A percentile compares a stretch with the other conserved stretches of the same genome.
Evolutionary conservation across 2,888 invertebrate species (phyloP).

Genomic region (Apamea sordens): DNA sequence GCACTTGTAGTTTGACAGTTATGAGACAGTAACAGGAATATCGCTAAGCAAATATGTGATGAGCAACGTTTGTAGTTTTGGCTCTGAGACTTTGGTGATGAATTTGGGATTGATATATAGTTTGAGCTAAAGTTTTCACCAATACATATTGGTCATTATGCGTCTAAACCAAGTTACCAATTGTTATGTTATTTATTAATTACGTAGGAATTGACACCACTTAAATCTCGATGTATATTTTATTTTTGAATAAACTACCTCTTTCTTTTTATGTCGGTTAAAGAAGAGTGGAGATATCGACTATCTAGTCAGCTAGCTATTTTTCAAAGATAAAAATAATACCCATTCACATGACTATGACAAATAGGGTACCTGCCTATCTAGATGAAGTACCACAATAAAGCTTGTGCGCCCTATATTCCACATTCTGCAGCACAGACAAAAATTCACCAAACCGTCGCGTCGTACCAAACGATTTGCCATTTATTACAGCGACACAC

Average conservation of each 20-base stretch:
- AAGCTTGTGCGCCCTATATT: not conserved
- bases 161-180: no score
- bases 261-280: not conserved
- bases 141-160: no score
- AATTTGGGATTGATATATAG: not conserved
- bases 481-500: slow-evolving; percentile 47
- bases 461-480: slow-evolving; percentile 33
- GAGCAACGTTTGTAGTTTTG: not conserved
- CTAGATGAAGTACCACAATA: slow-evolving; percentile 14
- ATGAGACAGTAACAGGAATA: no score
- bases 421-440: slow-evolving; percentile 9
- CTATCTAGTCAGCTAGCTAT: not conserved
- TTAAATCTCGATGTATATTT: not conserved
- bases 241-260: not conserved
- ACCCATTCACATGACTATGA: slow-evolving; percentile 1
- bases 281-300: not conserved
- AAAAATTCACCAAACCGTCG: slow-evolving; percentile 18
- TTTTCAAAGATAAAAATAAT: not conserved
- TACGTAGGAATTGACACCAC: not conserved
- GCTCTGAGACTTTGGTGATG: not conserved
- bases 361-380: not conserved
- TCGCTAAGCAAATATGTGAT: not conserved
- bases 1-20: no score
- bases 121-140: not conserved
- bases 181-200: not conserved